These are phyloP conservation scores for Pteronura brasiliensis DNA, from an alignment of 2,113 vertebrate species.

Conservation along the genomic window DNA sequence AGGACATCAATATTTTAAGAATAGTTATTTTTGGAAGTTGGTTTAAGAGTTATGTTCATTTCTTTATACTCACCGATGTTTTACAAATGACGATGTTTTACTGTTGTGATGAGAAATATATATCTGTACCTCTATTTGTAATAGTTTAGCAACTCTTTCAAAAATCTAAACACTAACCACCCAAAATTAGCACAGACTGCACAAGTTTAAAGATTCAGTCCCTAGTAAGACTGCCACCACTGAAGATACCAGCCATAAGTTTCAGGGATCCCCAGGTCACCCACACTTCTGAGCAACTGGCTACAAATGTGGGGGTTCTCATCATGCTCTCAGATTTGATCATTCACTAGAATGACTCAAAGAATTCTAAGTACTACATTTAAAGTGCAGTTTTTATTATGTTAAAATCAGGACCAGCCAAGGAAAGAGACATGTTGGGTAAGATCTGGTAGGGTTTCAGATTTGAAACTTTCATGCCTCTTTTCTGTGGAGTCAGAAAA, in stretches of 20 bases:
- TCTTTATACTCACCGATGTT: not conserved
- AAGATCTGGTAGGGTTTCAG: too few species aligned
- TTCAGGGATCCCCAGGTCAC: not conserved
- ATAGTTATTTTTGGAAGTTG: not conserved
- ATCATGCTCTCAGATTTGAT: not conserved
- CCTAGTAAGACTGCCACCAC: not conserved
- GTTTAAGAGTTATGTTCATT: not conserved
- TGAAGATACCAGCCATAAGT: not conserved
- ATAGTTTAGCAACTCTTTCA: not conserved
- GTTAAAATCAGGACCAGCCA: not conserved
- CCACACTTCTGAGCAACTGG: not conserved
- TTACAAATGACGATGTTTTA: not conserved
- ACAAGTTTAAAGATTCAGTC: not conserved
- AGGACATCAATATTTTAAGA: not conserved
- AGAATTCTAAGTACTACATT: not conserved
- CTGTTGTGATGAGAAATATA: not conserved
- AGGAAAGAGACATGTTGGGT: not conserved
- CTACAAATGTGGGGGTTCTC: not conserved
- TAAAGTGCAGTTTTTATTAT: not conserved
- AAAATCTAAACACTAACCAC: not conserved
- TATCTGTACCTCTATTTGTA: not conserved
- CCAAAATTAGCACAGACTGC: not conserved
- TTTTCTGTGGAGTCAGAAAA: not conserved
- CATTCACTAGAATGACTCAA: not conserved
- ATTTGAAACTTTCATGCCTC: not conserved